Evolutionary conservation across 2,797 vertebrate genomes (phyloP).

Genomic region (Balearica regulorum): DNA sequence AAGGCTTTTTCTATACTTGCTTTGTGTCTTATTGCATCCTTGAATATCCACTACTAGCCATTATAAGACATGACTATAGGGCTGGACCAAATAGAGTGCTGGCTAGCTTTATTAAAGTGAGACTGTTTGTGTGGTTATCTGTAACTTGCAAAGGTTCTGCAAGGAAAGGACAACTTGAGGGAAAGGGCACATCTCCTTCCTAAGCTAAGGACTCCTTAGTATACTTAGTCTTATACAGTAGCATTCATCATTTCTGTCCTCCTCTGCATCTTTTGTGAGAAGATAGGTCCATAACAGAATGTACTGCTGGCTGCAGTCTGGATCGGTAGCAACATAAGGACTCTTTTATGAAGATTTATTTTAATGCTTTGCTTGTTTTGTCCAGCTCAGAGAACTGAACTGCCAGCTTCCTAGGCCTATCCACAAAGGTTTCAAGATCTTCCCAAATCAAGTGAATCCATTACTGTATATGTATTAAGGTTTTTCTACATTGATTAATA

Average conservation of each 20-base stretch:
- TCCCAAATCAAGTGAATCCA: not conserved
- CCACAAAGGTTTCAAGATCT: not conserved
- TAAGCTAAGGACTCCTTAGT: not conserved
- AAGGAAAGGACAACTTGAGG: not conserved
- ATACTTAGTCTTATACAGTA: not conserved
- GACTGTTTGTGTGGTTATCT: not conserved
- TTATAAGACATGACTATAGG: not conserved
- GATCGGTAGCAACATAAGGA: not conserved
- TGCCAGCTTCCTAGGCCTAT: not conserved
- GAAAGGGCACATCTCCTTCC: not conserved
- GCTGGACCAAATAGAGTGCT: rapidly evolving
- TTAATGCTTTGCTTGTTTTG: not conserved
- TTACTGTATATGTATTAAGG: not conserved
- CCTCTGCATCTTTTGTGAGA: not conserved
- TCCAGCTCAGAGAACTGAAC: not conserved
- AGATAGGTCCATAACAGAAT: not conserved
- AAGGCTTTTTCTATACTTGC: not conserved
- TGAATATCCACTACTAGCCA: not conserved
- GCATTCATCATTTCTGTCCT: not conserved
- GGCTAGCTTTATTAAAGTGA: not conserved
- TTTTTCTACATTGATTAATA: not conserved
- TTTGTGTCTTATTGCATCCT: not conserved
- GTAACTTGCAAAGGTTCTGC: not conserved
- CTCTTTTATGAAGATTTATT: not conserved
- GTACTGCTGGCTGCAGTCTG: not conserved